Base-by-base conservation (phyloP, 2,797 vertebrate genomes). In the Crenichthys baileyi region DNA sequence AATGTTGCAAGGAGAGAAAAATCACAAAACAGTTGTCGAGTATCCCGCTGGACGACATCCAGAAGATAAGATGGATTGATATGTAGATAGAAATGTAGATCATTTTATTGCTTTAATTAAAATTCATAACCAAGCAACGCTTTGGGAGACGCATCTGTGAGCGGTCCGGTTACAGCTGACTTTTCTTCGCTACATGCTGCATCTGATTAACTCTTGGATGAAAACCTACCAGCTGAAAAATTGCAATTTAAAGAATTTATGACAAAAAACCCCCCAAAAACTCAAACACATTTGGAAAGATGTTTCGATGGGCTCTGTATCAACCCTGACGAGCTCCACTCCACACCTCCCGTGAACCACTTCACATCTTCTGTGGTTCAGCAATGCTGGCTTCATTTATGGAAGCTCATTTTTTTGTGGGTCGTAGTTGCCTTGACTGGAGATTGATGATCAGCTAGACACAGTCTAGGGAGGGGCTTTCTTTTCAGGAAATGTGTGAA, bases 161-260 rank as follows among this genome's bases (percentile, higher is more conserved):
- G 80, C 65, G 24, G 73, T 53, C 75, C 68, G 0, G 44, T 9
- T 67, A 22, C 31, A 0, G 7, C 61, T 16, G 56, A 81, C 72
- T 83, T 72, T 73, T n/a, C 76, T 56, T 70, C 36, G 68, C 73
- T 73, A 75, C 72, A 44, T 82, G 46, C 76, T 88, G 79, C 48
- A 29, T 65, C 53, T 83, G 76, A 89, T 87, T 88, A 83, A 85
- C 87, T 84, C 77, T 77, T 78, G n/a, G 72, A 87, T 74, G 44
- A 83, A 79, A 41, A 15, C 72, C 51, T 26, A 24, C 39, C 4
- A 22, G 41, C 67, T 70, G 41, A 70, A 26, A 15, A 44, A 41
- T 44, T 68, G 11, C 65, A 44, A 44, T n/a, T 24, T 11, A 41
- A 44, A 68, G 22, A 68, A 44, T 68, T n/a, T 67, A 44, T 44